phyloP scores from a whole-genome alignment of 2,113 vertebrate genomes.

The Ranitomeya imitator region DNA sequence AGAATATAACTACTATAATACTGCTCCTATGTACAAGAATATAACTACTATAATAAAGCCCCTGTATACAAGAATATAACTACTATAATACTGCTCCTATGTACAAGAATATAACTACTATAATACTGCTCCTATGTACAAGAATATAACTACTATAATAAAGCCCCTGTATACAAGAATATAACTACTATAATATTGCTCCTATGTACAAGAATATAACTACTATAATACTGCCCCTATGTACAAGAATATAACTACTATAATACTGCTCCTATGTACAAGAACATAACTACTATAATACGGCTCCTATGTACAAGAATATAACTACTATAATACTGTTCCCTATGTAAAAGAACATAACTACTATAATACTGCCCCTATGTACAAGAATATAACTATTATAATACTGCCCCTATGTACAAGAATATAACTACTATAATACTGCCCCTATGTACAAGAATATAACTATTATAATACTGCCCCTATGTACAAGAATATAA shows the following conservation, averaged over 20 bases:
- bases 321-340: no score
- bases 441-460: neutral
- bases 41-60: neutral
- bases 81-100: neutral
- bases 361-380: no score
- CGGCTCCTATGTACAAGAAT: no score
- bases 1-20: neutral
- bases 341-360: no score
- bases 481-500: neutral
- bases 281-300: no score
- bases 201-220: neutral
- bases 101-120: neutral
- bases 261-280: no score
- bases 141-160: neutral
- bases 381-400: no score
- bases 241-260: no score
- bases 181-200: neutral
- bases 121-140: neutral
- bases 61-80: neutral
- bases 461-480: neutral
- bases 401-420: no score
- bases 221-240: neutral
- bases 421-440: no score
- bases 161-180: neutral
- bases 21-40: neutral